phyloP scores from a whole-genome alignment of 2,888 invertebrate species.

The Palloptera scutellata region DNA sequence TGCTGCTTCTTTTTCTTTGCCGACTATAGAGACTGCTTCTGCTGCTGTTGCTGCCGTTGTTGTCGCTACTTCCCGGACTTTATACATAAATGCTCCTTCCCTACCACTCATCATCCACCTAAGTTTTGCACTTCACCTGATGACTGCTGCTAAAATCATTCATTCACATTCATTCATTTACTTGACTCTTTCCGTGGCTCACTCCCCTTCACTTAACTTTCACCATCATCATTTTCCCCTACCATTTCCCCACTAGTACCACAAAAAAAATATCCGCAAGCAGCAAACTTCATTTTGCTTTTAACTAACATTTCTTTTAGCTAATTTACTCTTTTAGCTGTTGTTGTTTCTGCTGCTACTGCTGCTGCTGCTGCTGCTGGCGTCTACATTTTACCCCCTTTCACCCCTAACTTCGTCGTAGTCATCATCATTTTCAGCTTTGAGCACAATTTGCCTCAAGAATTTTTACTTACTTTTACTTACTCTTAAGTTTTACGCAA shows the following conservation, averaged over 20 bases:
- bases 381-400: not conserved
- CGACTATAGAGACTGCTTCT: not conserved
- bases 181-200: not conserved
- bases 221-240: slow-evolving; percentile 5
- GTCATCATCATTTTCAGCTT: slow-evolving; percentile 6
- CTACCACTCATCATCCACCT: not conserved
- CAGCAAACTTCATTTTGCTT: slow-evolving; percentile 29
- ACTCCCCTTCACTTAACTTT: not conserved
- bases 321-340: slow-evolving; percentile 45
- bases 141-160: slow-evolving; percentile 27
- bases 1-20: not conserved
- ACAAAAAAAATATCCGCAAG: no score
- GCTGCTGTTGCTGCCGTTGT: not conserved
- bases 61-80: not conserved
- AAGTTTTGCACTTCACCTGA: slow-evolving; percentile 23
- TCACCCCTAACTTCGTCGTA: not conserved
- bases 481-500: slow-evolving; percentile 21
- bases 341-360: no score
- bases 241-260: not conserved
- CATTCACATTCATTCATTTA: slow-evolving; percentile 29
- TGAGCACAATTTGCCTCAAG: no score
- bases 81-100: not conserved
- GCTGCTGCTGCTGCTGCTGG: not conserved
- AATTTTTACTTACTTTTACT: no score
- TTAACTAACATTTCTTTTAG: slow-evolving; percentile 45